A percentile compares a stretch with the other conserved stretches of the same genome.
Evolutionary conservation across 1,140 invertebrate species (phyloP).

Genomic region (Ceratosolen fusciceps): DNA sequence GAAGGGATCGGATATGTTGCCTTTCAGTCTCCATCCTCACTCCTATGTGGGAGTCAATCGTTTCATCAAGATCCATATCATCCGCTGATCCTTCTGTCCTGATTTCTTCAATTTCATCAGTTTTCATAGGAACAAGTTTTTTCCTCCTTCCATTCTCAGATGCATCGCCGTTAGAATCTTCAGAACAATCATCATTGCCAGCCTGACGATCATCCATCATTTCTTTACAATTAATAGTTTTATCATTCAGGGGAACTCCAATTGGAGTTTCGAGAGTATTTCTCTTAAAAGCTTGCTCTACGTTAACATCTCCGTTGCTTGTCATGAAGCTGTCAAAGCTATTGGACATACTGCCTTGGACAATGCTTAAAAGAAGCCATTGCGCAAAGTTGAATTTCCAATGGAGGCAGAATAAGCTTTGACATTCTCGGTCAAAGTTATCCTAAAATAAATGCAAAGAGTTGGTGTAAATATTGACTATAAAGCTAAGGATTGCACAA

Average conservation of each 20-base stretch:
- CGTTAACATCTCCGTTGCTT: slow-evolving; percentile 73
- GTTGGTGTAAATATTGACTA: not conserved
- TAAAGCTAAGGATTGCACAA: no score
- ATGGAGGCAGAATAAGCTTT: not conserved
- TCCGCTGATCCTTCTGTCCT: slow-evolving; percentile 67
- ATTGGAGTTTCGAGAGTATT: slow-evolving; percentile 37
- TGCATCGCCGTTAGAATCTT: slow-evolving; percentile 63
- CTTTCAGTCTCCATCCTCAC: slow-evolving; percentile 64
- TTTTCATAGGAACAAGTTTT: slow-evolving; percentile 53
- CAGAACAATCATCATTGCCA: slow-evolving; percentile 62
- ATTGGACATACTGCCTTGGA: slow-evolving; percentile 65
- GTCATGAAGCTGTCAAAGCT: slow-evolving; percentile 69
- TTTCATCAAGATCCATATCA: slow-evolving; percentile 70
- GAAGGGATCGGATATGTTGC: slow-evolving; percentile 54
- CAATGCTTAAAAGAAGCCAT: slow-evolving; percentile 44
- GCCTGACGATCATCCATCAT: slow-evolving; percentile 54
- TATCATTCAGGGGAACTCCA: slow-evolving; percentile 42
- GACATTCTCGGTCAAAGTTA: not conserved
- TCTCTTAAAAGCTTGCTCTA: slow-evolving; percentile 68
- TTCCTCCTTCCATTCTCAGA: slow-evolving; percentile 62
- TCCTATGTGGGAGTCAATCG: slow-evolving; percentile 69
- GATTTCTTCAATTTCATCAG: slow-evolving; percentile 64
- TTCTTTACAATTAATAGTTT: slow-evolving; percentile 46
- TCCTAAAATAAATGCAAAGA: slow-evolving; percentile 15
- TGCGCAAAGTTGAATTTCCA: not conserved